Evolutionary conservation across 2,113 vertebrate species (phyloP).

Genomic region (Centropus bengalensis): DNA sequence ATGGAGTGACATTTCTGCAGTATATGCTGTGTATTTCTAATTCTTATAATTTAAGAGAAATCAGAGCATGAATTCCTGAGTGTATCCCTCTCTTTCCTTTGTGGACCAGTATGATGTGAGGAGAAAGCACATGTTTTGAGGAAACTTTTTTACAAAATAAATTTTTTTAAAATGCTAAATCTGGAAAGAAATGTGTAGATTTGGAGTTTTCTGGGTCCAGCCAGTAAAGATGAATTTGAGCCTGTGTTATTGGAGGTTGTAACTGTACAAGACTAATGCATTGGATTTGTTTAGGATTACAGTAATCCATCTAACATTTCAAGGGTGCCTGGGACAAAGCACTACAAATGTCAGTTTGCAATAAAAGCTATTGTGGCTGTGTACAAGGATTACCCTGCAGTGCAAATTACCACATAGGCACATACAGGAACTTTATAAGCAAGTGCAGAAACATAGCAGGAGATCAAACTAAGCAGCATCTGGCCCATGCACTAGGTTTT

Average conservation of each 20-base stretch:
- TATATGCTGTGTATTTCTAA: not conserved
- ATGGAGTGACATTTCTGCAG: not conserved
- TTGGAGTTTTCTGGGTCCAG: not conserved
- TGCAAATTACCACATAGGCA: not conserved
- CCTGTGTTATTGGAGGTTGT: not conserved
- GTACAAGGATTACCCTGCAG: not conserved
- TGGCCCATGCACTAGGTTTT: not conserved
- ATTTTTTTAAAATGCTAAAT: not conserved
- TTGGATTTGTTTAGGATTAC: constrained; percentile 18
- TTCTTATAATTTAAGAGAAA: not conserved
- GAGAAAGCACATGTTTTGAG: not conserved
- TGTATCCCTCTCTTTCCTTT: not conserved
- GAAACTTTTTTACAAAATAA: fast-evolving
- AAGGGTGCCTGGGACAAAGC: not conserved
- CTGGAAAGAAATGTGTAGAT: not conserved
- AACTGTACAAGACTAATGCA: not conserved
- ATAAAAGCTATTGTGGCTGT: not conserved
- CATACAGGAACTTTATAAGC: not conserved
- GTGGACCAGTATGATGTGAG: not conserved
- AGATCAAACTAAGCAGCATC: not conserved
- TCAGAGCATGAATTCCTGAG: not conserved
- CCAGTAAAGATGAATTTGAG: not conserved
- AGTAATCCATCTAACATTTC: not conserved
- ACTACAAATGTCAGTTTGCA: not conserved
- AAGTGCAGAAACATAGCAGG: not conserved